Base-by-base conservation (phyloP, 2,888 invertebrate genomes). In the Eilema caniola region DNA sequence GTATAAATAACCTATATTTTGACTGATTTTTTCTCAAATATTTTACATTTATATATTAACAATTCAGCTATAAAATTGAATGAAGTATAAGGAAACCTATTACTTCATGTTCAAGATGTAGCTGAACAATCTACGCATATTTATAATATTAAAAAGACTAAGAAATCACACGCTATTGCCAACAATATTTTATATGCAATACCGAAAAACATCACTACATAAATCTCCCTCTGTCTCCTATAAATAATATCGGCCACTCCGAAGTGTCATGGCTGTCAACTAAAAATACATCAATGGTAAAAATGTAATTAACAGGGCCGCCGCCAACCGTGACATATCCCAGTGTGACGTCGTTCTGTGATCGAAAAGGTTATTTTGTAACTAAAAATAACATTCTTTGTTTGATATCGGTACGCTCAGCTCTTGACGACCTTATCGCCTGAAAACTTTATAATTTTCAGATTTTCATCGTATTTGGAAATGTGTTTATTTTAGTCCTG, bases 231-330 rank as follows among this genome's bases (percentile, higher is more conserved):
- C 41, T 47, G 3, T 73, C 69, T 70, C 62, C 71, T 73, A 71
- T 71, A 75, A 78, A 81, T 75, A 74, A 71, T 70, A 73, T 47
- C 69, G 25, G 37, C 16, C 53, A 47, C 61, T 37, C 71, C 57
- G 24, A 16, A 37, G 61, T 16, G 62, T 11, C 56, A 74, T 67
- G 67, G 67, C 12, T 73, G 71, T 16, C 57, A 31, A 31, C 65
- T 31, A 65, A 28, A 65, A 47, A 64, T 64, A 64, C 62, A 24
- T 24, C 16, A 62, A 62, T 20, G 41, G 28, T 25, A 56, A 28
- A 53, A 56, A 31, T 33, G 31, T 65, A 65, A 65, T 65, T 65
- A 65, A 31, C 28, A 56, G 31, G 31, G 65, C 23, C 16, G 10
- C 47, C 25, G 23, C 56, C 31, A 56, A 16, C 65, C 56, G 56